These are phyloP conservation scores for Mesorhabditis spiculigera DNA, from an alignment of 2,888 invertebrate genomes.

Conservation along the genomic window DNA sequence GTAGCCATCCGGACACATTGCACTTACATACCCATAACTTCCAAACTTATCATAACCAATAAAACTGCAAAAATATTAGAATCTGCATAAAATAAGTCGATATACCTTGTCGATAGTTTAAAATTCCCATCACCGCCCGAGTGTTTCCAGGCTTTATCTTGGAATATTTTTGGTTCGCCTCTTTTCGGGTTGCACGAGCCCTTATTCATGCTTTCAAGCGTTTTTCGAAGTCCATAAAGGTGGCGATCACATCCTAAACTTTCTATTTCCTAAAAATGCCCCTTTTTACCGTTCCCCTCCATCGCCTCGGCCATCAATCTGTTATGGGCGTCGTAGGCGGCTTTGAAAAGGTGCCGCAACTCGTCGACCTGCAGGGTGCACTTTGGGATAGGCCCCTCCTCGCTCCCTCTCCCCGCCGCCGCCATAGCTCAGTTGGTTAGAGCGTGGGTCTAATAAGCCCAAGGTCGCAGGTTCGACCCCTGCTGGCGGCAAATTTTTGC, in stretches of 20 bases:
- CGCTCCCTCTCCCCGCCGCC: slow-evolving; percentile 18
- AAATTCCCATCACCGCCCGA: slow-evolving; percentile 70
- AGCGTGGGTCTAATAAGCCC: slow-evolving; percentile 59
- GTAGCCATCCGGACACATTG: slow-evolving; percentile 69
- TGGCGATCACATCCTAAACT: slow-evolving; percentile 80
- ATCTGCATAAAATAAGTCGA: background rate
- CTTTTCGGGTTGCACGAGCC: slow-evolving; percentile 35
- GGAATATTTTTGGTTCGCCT: slow-evolving; percentile 69
- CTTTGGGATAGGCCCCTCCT: slow-evolving; percentile 10
- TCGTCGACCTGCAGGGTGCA: slow-evolving; percentile 17
- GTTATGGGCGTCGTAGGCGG: slow-evolving; percentile 65
- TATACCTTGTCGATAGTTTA: slow-evolving; percentile 65
- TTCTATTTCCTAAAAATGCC: background rate
- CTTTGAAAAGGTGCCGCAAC: slow-evolving; percentile 59
- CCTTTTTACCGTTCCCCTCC: slow-evolving; percentile 55
- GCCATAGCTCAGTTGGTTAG: slow-evolving; percentile 58
- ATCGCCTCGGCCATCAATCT: slow-evolving; percentile 65
- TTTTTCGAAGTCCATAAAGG: slow-evolving; percentile 79
- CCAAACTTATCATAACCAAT: slow-evolving; percentile 37
- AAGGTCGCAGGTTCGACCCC: slow-evolving; percentile 58
- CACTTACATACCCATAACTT: slow-evolving; percentile 67
- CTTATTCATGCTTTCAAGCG: slow-evolving; percentile 68
- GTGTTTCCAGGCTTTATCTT: slow-evolving; percentile 65
- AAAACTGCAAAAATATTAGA: slow-evolving; percentile 24
- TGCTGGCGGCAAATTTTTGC: slow-evolving; percentile 52